These are phyloP conservation scores for Drosophila saltans DNA, from an alignment of 1,140 invertebrate genomes.

Conservation along the genomic window DNA sequence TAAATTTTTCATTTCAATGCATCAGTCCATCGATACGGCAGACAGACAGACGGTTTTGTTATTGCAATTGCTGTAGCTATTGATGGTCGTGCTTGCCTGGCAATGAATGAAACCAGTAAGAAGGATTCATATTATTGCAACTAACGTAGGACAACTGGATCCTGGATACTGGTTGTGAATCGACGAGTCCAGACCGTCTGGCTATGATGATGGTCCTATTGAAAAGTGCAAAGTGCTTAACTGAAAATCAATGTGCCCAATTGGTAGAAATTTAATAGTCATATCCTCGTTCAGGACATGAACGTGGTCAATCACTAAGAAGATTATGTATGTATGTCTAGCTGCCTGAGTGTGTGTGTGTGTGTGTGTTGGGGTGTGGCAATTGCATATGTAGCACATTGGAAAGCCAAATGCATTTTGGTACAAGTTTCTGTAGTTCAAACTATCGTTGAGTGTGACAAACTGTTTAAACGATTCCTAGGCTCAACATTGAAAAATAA, in stretches of 20 bases:
- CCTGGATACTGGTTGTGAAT: background rate
- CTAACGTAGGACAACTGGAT: conserved; percentile 3
- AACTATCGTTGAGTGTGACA: background rate
- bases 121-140: conserved; percentile 56
- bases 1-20: conserved; percentile 81
- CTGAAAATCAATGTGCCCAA: conserved; percentile 45
- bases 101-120: conserved; percentile 64
- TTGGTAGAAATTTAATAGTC: conserved; percentile 62
- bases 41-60: conserved; percentile 8
- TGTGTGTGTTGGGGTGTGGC: conserved; percentile 1
- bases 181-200: background rate
- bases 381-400: conserved; percentile 24
- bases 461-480: no score
- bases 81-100: background rate
- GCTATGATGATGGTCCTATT: conserved; percentile 1
- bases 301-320: conserved; percentile 38
- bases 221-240: conserved; percentile 39
- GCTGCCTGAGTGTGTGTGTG: background rate
- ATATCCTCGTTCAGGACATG: conserved; percentile 33
- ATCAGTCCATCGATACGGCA: conserved; percentile 34
- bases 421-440: conserved; percentile 8
- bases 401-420: conserved; percentile 43
- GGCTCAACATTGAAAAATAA: no score
- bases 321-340: conserved; percentile 23
- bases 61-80: background rate